Evolutionary conservation across 1,140 invertebrate species (phyloP).

Genomic region (Heterodera schachtii): DNA sequence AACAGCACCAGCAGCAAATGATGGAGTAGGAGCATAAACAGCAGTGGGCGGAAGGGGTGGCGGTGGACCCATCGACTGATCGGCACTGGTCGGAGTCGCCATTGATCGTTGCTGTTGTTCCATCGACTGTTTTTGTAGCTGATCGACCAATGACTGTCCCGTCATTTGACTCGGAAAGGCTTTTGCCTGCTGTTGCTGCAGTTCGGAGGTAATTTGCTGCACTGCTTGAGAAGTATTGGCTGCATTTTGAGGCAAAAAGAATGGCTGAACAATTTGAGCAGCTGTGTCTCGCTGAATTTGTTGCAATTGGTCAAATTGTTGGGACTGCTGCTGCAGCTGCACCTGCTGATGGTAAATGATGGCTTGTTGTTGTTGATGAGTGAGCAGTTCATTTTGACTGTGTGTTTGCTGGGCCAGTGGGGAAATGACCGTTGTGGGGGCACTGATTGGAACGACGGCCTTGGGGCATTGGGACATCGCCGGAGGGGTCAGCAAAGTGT

Average conservation of each 20-base stretch:
- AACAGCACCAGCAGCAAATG: not conserved
- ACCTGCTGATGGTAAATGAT: too few species aligned
- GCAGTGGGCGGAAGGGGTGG: slow-evolving; percentile 7
- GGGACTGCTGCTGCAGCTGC: not conserved
- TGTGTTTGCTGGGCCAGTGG: slow-evolving; percentile 25
- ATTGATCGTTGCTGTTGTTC: slow-evolving; percentile 16
- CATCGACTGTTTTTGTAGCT: not conserved
- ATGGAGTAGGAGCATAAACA: slow-evolving; percentile 22
- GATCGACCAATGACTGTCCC: not conserved
- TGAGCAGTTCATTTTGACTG: slow-evolving; percentile 13
- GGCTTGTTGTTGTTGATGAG: slow-evolving; percentile 10
- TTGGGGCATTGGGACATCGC: slow-evolving; percentile 14
- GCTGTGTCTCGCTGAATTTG: not conserved
- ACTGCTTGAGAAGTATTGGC: not conserved
- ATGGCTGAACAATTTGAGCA: not conserved
- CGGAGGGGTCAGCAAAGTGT: slow-evolving; percentile 23
- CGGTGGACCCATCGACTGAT: slow-evolving; percentile 3
- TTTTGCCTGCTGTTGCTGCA: not conserved
- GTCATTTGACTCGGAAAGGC: not conserved
- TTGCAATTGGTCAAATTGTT: slow-evolving; percentile 17
- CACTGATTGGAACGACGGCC: slow-evolving; percentile 6
- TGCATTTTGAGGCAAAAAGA: not conserved
- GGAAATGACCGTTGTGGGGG: slow-evolving; percentile 24
- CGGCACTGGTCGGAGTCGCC: not conserved
- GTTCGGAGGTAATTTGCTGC: not conserved